These are phyloP conservation scores for Zeugodacus cucurbitae DNA, from an alignment of 1,140 invertebrate species.

Conservation along the genomic window DNA sequence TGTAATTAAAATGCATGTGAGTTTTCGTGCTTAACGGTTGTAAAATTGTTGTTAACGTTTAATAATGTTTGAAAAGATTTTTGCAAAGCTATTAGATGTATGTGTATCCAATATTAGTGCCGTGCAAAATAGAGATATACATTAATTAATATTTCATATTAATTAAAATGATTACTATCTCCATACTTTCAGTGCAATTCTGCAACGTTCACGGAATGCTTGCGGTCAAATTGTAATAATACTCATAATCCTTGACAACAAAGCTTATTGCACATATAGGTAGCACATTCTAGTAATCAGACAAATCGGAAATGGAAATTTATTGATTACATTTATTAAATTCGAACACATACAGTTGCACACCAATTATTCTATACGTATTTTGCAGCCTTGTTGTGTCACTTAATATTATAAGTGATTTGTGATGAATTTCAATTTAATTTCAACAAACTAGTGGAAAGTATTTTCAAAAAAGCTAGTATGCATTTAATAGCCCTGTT, in stretches of 20 bases:
- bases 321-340: constrained; percentile 10
- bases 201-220: too few relatives aligned
- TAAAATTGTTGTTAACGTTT: neutral
- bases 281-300: neutral
- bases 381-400: neutral
- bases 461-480: neutral
- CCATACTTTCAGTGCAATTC: too few relatives aligned
- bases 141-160: too few relatives aligned
- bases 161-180: too few relatives aligned
- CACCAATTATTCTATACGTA: neutral
- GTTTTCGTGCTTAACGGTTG: neutral
- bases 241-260: neutral
- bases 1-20: neutral
- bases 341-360: neutral
- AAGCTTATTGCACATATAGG: neutral
- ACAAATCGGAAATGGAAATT: neutral
- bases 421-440: constrained; percentile 2
- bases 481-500: neutral
- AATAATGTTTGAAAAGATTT: neutral
- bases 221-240: too few relatives aligned
- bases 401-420: neutral
- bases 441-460: neutral
- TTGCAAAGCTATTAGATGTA: neutral
- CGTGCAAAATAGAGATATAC: too few relatives aligned
- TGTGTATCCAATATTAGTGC: neutral